These are phyloP conservation scores for Morinoia aosen DNA, from an alignment of 2,888 invertebrate species.

Conservation along the genomic window DNA sequence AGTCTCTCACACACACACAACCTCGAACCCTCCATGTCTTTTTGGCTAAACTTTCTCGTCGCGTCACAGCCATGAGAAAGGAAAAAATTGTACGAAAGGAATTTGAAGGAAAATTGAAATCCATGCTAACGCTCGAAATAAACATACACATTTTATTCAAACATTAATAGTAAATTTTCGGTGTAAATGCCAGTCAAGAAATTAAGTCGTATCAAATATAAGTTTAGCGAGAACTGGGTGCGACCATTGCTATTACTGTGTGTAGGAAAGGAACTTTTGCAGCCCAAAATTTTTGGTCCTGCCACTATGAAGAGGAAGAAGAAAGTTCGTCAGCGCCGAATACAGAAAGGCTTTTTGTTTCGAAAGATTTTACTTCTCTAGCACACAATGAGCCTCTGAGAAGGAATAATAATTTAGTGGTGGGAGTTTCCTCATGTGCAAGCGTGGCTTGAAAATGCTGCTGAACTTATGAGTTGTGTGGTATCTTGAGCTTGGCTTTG, in stretches of 20 bases:
- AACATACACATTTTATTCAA: no score
- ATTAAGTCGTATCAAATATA: not conserved
- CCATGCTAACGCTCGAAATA: no score
- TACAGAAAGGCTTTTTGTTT: not conserved
- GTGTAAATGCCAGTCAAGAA: not conserved
- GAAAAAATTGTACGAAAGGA: no score
- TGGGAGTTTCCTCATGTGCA: not conserved
- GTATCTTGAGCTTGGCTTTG: not conserved
- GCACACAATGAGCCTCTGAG: not conserved
- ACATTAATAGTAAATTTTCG: not conserved
- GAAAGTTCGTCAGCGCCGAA: not conserved
- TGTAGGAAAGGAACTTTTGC: not conserved
- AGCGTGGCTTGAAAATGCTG: not conserved
- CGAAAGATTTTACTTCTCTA: not conserved
- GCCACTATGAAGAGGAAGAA: not conserved
- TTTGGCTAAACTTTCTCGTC: no score
- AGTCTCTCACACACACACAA: no score
- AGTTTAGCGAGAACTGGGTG: not conserved
- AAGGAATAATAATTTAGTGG: not conserved
- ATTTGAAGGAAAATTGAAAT: no score
- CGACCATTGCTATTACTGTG: not conserved
- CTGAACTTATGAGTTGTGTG: not conserved
- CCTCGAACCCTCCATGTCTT: no score
- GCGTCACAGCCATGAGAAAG: no score
- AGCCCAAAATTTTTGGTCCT: not conserved